Conservation (phyloP, 2,888 invertebrate species). For the Seira sanloemensis region DNA sequence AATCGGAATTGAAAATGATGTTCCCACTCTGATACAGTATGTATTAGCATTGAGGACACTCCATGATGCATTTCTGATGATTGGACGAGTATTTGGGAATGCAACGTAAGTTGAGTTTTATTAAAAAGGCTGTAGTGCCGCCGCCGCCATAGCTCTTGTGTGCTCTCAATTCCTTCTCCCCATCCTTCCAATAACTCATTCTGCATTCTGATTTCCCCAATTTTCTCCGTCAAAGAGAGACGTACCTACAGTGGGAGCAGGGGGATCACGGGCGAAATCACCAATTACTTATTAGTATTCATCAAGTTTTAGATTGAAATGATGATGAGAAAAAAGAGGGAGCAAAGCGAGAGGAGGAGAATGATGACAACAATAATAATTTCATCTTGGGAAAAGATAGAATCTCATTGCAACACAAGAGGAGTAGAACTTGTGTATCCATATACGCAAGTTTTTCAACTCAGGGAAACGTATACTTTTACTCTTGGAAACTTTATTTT, state of each 20-base stretch:
- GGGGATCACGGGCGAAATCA: conserved; percentile 71
- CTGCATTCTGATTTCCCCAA: conserved; percentile 53
- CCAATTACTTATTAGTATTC: conserved; percentile 72
- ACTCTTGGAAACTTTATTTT: neutral
- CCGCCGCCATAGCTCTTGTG: neutral
- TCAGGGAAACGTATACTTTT: too few relatives aligned
- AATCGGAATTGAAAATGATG: too few relatives aligned
- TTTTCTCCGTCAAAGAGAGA: conserved; percentile 37
- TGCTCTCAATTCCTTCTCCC: neutral
- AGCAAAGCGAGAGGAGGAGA: conserved; percentile 17
- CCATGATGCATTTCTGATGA: neutral
- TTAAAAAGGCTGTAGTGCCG: neutral
- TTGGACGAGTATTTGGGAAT: conserved; percentile 16
- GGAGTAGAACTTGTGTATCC: too few relatives aligned
- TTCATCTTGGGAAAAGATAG: conserved; percentile 50
- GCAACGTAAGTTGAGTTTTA: neutral
- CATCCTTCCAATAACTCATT: conserved; percentile 51
- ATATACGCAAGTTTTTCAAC: too few relatives aligned
- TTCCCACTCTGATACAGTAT: neutral
- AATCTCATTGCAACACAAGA: conserved; percentile 25
- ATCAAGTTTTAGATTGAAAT: conserved; percentile 57
- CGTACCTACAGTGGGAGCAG: conserved; percentile 6
- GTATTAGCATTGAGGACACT: conserved; percentile 3
- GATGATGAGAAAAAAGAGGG: conserved; percentile 19
- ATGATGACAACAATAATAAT: conserved; percentile 28